A percentile compares a stretch with the other conserved stretches of the same genome.
Evolutionary conservation across 2,888 invertebrate species (phyloP).

Genomic region (Drosophila subsilvestris): DNA sequence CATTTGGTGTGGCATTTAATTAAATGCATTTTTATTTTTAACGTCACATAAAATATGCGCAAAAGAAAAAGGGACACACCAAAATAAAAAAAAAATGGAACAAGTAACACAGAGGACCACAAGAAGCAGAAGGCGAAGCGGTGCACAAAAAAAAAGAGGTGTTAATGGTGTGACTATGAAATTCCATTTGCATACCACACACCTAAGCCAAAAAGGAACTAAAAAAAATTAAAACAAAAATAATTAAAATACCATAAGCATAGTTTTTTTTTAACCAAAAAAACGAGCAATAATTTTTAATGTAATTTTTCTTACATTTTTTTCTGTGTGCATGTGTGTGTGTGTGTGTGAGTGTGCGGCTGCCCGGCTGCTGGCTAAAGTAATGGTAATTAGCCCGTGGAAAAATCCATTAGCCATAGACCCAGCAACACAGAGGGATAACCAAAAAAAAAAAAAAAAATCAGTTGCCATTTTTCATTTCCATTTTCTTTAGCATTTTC

Average conservation of each 20-base stretch:
- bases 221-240: not conserved
- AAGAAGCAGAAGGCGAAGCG: constrained; percentile 50
- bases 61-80: constrained; percentile 21
- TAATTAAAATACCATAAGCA: constrained; percentile 49
- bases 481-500: not conserved
- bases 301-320: constrained; percentile 58
- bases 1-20: constrained; percentile 77
- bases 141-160: constrained; percentile 63
- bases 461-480: constrained; percentile 1
- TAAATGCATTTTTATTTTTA: constrained; percentile 71
- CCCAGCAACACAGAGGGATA: constrained; percentile 20
- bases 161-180: constrained; percentile 78
- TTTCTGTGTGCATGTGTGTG: constrained; percentile 13
- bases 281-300: constrained; percentile 62
- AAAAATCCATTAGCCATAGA: constrained; percentile 70
- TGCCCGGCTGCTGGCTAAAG: constrained; percentile 46
- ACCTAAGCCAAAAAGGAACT: constrained; percentile 23
- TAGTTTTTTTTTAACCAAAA: constrained; percentile 40
- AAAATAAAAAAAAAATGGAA: constrained; percentile 25
- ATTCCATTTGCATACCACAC: constrained; percentile 77
- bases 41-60: constrained; percentile 72
- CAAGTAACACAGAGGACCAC: constrained; percentile 39
- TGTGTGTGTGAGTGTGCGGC: constrained; percentile 27
- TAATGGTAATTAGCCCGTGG: constrained; percentile 78
- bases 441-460: not conserved